A percentile compares a stretch with the other conserved stretches of the same genome.
phyloP scores from a whole-genome alignment of 2,113 vertebrate genomes.

The Pavo muticus region DNA sequence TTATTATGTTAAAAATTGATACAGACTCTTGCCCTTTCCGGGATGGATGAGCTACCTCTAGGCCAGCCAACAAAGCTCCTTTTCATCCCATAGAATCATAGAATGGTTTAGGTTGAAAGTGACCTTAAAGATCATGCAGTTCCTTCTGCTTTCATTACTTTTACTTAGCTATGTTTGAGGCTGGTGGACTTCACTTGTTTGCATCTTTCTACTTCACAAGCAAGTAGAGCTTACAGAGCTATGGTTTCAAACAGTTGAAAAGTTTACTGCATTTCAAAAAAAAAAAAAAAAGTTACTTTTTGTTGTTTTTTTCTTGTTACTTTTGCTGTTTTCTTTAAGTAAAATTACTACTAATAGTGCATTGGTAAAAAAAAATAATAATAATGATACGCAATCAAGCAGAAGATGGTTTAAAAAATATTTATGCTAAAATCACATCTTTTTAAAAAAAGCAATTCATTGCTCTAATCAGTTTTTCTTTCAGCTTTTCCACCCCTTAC shows the following conservation, averaged over 20 bases:
- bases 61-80: background rate
- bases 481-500: constrained; percentile 5
- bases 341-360: background rate
- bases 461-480: constrained; percentile 59
- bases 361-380: background rate
- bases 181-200: background rate
- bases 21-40: background rate
- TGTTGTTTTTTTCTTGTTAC: background rate
- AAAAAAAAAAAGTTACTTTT: background rate
- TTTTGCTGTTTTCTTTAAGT: background rate
- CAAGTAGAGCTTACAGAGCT: background rate
- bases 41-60: background rate
- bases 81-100: no score
- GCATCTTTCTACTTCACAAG: background rate
- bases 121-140: no score
- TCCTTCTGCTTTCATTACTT: background rate
- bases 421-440: constrained; percentile 50
- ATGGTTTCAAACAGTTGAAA: background rate
- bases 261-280: background rate
- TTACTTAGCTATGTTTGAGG: background rate
- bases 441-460: constrained; percentile 53
- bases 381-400: constrained; percentile 36
- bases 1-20: background rate
- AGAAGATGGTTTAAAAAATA: constrained; percentile 36
- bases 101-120: no score